Percentiles rank a stretch among this genome's conserved stretches.
Conservation (phyloP, 1,140 invertebrate genomes). For the Monomorium pharaonis region DNA sequence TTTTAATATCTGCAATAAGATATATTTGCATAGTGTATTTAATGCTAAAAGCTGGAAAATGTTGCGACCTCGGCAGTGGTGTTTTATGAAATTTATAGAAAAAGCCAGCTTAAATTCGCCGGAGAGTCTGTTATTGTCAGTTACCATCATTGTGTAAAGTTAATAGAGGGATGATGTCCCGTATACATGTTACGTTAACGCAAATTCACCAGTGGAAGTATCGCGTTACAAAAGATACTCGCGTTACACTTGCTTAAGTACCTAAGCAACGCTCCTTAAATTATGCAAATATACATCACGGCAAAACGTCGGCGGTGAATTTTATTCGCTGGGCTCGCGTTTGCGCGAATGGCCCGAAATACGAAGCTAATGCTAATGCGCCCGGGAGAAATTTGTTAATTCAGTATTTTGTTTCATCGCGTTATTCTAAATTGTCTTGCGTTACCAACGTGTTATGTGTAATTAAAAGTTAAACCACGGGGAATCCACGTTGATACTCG, state of each 20-base stretch:
- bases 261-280: constrained; percentile 50
- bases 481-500: background rate
- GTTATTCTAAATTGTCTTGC: background rate
- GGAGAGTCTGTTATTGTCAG: background rate
- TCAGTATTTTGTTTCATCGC: constrained; percentile 5
- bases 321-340: constrained; percentile 26
- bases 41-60: background rate
- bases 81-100: background rate
- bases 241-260: constrained; percentile 55
- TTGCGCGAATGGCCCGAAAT: constrained; percentile 21
- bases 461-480: constrained; percentile 12
- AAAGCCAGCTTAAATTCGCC: background rate
- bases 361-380: constrained; percentile 38
- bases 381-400: constrained; percentile 28
- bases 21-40: background rate
- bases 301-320: constrained; percentile 44
- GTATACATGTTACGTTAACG: constrained; percentile 23
- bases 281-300: constrained; percentile 54
- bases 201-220: constrained; percentile 43
- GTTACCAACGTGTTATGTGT: background rate
- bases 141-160: background rate
- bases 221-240: constrained; percentile 58
- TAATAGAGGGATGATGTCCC: constrained; percentile 10
- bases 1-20: background rate
- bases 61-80: background rate